These are phyloP conservation scores for Thera britannica DNA, from an alignment of 2,888 invertebrate species.

Conservation along the genomic window DNA sequence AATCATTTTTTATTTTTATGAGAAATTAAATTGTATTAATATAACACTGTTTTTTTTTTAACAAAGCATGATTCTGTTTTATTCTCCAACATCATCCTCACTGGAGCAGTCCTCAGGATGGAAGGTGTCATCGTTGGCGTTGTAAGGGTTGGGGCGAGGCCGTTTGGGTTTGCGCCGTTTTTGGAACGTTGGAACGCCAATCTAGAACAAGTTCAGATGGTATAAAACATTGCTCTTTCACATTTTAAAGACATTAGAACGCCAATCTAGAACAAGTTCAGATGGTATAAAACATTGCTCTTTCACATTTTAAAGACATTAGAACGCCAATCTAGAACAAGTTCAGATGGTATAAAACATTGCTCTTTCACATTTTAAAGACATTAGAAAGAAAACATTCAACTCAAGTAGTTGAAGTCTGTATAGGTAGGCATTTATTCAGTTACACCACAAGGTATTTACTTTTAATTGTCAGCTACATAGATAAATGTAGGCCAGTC, in stretches of 20 bases:
- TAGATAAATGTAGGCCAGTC: too few relatives aligned
- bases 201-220: constrained; percentile 36
- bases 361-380: too few relatives aligned
- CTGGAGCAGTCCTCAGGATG: constrained; percentile 68
- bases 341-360: too few relatives aligned
- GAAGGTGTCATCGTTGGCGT: constrained; percentile 72
- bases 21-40: constrained; percentile 65
- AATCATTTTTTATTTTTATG: constrained; percentile 70
- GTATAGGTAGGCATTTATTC: too few relatives aligned
- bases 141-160: constrained; percentile 46
- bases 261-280: constrained; percentile 45
- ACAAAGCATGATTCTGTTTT: constrained; percentile 2
- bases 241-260: too few relatives aligned
- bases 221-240: too few relatives aligned
- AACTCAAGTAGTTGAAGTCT: too few relatives aligned
- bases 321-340: constrained; percentile 46
- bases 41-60: constrained; percentile 26
- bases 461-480: too few relatives aligned
- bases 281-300: too few relatives aligned
- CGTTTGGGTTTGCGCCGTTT: constrained; percentile 46
- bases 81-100: constrained; percentile 53
- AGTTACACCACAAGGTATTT: too few relatives aligned
- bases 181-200: constrained; percentile 42
- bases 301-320: too few relatives aligned
- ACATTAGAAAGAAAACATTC: too few relatives aligned